These are phyloP conservation scores for Hippocampus mohnikei DNA, from an alignment of 2,113 vertebrate genomes.

Conservation along the genomic window DNA sequence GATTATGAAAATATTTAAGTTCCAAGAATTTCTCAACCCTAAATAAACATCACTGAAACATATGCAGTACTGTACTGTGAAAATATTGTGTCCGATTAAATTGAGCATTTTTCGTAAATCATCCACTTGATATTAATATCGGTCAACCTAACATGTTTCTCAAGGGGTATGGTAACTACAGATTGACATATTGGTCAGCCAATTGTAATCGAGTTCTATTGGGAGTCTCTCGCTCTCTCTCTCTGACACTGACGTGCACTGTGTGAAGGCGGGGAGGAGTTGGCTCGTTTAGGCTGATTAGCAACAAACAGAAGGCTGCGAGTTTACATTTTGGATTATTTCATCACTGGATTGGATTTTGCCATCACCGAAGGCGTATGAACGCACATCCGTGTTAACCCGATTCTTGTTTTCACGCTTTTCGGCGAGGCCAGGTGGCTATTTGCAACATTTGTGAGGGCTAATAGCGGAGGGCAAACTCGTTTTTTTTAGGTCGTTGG, in stretches of 20 bases:
- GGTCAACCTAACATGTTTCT: constrained; percentile 70
- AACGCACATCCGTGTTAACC: constrained; percentile 29
- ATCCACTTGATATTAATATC: constrained; percentile 48
- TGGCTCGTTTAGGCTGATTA: constrained; percentile 66
- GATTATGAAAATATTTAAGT: not conserved
- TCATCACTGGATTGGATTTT: constrained; percentile 41
- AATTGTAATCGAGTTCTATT: constrained; percentile 45
- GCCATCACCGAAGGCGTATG: constrained; percentile 7
- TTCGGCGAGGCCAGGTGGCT: constrained; percentile 8
- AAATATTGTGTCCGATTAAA: not conserved
- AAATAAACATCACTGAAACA: not conserved
- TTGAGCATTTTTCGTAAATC: not conserved
- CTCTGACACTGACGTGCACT: constrained; percentile 71
- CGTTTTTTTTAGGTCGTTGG: constrained; percentile 61
- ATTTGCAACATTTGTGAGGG: constrained; percentile 33
- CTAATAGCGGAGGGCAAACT: constrained; percentile 41
- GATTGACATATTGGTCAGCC: constrained; percentile 54
- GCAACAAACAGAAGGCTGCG: constrained; percentile 79
- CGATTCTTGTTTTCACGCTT: constrained; percentile 32
- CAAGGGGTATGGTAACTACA: constrained; percentile 24
- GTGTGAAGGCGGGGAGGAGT: constrained; percentile 61
- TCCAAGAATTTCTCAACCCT: not conserved
- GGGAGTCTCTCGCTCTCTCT: not conserved
- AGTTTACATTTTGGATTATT: constrained; percentile 69
- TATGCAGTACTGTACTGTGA: not conserved